Evolutionary conservation across 2,888 invertebrate genomes (phyloP).

Genomic region (Mesoligia furuncula): DNA sequence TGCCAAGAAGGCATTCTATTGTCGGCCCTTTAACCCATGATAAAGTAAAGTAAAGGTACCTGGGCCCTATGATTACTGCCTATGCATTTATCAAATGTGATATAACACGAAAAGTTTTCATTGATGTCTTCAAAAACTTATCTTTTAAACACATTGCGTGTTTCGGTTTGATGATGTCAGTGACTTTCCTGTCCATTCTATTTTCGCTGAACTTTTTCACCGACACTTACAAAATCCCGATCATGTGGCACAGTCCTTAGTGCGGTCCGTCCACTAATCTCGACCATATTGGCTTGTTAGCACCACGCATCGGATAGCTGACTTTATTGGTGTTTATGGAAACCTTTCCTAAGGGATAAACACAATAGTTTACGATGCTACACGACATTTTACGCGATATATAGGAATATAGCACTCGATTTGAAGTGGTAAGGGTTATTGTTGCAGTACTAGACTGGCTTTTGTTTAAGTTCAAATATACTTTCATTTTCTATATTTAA

Average conservation of each 20-base stretch:
- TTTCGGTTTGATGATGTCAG: background rate
- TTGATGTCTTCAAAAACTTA: background rate
- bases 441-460: background rate
- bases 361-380: slow-evolving; percentile 55
- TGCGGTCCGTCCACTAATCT: slow-evolving; percentile 79
- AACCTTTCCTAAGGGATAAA: slow-evolving; percentile 65
- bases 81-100: background rate
- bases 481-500: background rate
- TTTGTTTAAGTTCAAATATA: background rate
- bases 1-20: background rate
- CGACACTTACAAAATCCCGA: background rate
- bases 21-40: background rate
- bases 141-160: background rate
- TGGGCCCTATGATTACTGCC: background rate
- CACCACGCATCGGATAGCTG: slow-evolving; percentile 71
- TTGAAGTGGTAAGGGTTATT: slow-evolving; percentile 1
- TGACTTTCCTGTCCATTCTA: background rate
- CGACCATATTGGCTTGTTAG: slow-evolving; percentile 85
- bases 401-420: background rate
- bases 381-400: slow-evolving; percentile 15
- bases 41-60: background rate
- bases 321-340: slow-evolving; percentile 73
- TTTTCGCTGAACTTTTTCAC: slow-evolving; percentile 4
- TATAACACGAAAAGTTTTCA: background rate
- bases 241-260: slow-evolving; percentile 62